Base-by-base conservation (phyloP, 2,888 invertebrate species). In the Pharmacophagus antenor region DNA sequence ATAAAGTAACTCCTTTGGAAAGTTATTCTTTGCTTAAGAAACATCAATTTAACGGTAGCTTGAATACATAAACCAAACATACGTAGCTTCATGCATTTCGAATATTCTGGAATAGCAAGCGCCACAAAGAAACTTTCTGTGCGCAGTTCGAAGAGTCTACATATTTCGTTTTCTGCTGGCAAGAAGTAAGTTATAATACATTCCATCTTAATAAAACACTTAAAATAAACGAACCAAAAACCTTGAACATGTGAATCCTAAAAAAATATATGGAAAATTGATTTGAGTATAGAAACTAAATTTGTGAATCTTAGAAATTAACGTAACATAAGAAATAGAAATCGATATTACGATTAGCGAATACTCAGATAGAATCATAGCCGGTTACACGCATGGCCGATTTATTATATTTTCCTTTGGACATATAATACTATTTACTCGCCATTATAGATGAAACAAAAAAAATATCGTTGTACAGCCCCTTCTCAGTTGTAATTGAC, bases 31-130 rank as follows among this genome's bases (percentile, higher is more conserved):
- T 55, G 44, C 49, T 51, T 37, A 60, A 60, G 55, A 46, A 60
- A 60, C 55, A 51, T 55, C 55, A 55, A 55, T 60, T 55, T 55
- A 59, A 55, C 50, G 49, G 49, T 55, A 55, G 50, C 46, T 60
- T 60, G 60, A 60, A 55, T 55, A 50, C 55, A 46, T 51, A 55
- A 60, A 55, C 60, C 55, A 46, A 55, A 60, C 55, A 46, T 31
- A 59, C 55, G 55, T 51, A 42, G 53, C 54, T 54, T 51, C 31
- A 55, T 60, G 55, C 50, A 60, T 55, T 55, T 60, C 60, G 55
- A 60, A 60, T 60, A 60, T 60, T 55, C 60, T 46, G 23, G 55
- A 60, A 59, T 46, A 55, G 55, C 50, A 46, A 46, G 41, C 50
- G 46, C 20, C 31, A 44, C 50, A 55, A 60, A 60, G 55, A 50